Evolutionary conservation across 2,113 vertebrate genomes (phyloP), one percentile per base, ranked within the genome.

Genomic region (Microtus montanus): DNA sequence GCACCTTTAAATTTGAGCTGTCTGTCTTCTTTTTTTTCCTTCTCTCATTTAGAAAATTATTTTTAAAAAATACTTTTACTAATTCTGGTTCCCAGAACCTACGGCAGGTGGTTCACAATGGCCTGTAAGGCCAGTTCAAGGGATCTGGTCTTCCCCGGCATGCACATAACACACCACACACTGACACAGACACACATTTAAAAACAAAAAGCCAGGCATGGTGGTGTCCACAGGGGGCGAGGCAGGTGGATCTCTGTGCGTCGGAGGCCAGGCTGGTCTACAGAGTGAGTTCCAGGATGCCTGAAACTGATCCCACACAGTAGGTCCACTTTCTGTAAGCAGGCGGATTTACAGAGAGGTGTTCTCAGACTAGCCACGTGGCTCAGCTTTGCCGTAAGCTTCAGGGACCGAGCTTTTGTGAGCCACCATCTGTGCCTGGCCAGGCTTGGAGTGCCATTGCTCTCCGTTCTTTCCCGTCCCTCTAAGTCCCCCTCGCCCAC

Each of bases 371-470:
- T 12, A 41, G n/a, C 24, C 14, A 35, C 35, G 4, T 10, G 12
- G 52, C 33, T 5, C 35, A 24, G 35, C n/a, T 82, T n/a, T n/a
- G 11, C 35, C 15, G 12, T 38, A 5, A 61, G 22, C 12, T 24
- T 9, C 35, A 4, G 22, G 79, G 22, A 11, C 20, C 12, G 11
- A 26, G 33, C 35, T 24, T 38, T 58, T 30, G 20, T 82, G 52
- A 82, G 20, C 6, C 26, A 1, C 20, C 11, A 4, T 4, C 49
- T 52, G 52, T 38, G 79, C 12, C 10, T 10, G 30, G 19, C 19
- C 19, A 0, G 52, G 20, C 35, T 38, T 54, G 7, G 2, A 38
- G 52, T 15, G 54, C 35, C 0, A 6, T 35, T 1, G n/a, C 80
- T 30, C 22, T 6, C 2, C 20, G 63, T 24, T 41, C 58, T 63